Evolutionary conservation across 2,113 vertebrate species (phyloP).

Genomic region (Lycocorax pyrrhopterus): DNA sequence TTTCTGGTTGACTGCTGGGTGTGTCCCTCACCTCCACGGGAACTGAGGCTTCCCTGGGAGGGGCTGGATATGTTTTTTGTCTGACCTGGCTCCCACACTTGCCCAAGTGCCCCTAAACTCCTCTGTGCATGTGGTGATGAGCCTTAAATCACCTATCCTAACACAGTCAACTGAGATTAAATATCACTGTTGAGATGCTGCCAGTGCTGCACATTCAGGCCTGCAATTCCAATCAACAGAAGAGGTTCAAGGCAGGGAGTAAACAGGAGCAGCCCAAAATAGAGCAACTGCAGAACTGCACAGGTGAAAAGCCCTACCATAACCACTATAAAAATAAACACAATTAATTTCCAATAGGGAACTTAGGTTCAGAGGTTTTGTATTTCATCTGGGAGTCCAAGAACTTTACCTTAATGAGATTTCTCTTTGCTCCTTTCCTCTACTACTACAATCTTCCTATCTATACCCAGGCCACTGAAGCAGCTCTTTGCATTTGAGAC

Average conservation of each 20-base stretch:
- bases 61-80: background rate
- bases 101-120: background rate
- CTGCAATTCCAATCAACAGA: background rate
- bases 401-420: background rate
- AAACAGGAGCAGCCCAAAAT: background rate
- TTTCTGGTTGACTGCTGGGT: background rate
- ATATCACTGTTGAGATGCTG: background rate
- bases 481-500: background rate
- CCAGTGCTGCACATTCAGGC: background rate
- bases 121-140: background rate
- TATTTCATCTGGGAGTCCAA: background rate
- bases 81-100: accelerated
- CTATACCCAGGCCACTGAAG: background rate
- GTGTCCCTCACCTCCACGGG: no score
- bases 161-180: background rate
- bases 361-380: background rate
- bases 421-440: background rate
- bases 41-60: background rate
- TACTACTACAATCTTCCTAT: background rate
- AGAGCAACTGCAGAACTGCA: background rate
- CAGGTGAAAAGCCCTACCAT: background rate
- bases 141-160: background rate
- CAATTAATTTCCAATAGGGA: background rate
- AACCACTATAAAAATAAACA: background rate
- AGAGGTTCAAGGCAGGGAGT: background rate